Conservation (phyloP, 2,797 vertebrate genomes). For the Stomatorhinus walkeri region DNA sequence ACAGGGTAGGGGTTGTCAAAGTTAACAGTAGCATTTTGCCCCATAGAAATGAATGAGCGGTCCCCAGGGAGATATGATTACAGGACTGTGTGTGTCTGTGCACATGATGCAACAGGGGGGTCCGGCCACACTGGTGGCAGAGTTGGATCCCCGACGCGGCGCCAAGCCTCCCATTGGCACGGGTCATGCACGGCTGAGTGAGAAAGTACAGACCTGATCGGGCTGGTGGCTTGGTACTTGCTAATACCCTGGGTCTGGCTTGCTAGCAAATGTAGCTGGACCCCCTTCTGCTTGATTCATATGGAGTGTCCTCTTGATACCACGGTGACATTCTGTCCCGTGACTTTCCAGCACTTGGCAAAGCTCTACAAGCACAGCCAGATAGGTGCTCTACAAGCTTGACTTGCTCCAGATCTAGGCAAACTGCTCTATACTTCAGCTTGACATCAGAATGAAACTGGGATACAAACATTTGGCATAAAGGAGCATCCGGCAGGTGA, state of each 20-base stretch:
- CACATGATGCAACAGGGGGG: neutral
- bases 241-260: neutral
- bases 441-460: neutral
- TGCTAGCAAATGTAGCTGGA: neutral
- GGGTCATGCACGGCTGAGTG: neutral
- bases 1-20: neutral
- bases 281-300: conserved; percentile 2
- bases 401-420: neutral
- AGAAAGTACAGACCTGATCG: neutral
- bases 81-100: neutral
- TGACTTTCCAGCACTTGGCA: conserved; percentile 23
- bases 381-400: conserved; percentile 12
- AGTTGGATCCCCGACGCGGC: neutral
- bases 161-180: neutral
- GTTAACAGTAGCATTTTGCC: neutral
- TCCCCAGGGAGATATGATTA: neutral
- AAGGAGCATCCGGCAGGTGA: neutral
- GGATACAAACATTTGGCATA: neutral
- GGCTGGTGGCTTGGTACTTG: neutral
- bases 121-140: neutral
- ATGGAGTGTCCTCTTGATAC: neutral
- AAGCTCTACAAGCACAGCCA: neutral
- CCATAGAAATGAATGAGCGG: neutral
- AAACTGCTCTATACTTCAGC: neutral
- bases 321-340: conserved; percentile 17